These are phyloP conservation scores for Drosophila merina DNA, from an alignment of 2,888 invertebrate species.

Conservation along the genomic window DNA sequence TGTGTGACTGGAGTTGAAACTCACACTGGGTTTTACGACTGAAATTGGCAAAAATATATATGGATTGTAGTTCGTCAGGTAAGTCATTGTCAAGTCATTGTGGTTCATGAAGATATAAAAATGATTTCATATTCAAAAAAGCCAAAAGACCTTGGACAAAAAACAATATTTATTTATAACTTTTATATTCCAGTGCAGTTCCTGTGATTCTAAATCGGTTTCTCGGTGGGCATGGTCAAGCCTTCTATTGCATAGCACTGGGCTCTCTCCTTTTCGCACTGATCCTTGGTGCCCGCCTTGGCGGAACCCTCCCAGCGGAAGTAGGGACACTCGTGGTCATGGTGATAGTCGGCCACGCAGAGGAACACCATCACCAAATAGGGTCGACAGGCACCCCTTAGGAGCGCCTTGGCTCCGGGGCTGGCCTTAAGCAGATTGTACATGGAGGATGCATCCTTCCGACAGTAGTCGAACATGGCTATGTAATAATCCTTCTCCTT, in stretches of 20 bases:
- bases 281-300: conserved; percentile 5
- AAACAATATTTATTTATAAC: background rate
- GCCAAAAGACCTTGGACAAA: too few species aligned
- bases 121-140: too few species aligned
- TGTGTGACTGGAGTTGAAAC: conserved; percentile 18
- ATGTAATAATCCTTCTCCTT: conserved; percentile 67
- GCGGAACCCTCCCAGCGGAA: conserved; percentile 61
- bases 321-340: conserved; percentile 65
- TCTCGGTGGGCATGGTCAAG: conserved; percentile 21
- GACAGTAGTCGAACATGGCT: conserved; percentile 59
- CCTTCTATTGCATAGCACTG: conserved; percentile 70
- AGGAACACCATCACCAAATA: conserved; percentile 63
- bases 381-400: conserved; percentile 63
- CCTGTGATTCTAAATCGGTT: background rate
- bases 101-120: too few species aligned
- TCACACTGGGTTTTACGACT: background rate
- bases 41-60: too few species aligned
- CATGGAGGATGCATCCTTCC: conserved; percentile 43
- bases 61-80: too few species aligned
- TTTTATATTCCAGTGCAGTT: background rate
- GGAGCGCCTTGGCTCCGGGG: conserved; percentile 47
- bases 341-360: conserved; percentile 62
- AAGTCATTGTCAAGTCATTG: too few species aligned
- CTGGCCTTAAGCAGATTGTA: conserved; percentile 50
- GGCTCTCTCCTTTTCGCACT: conserved; percentile 45